Base-by-base conservation (phyloP, 2,797 vertebrate genomes). In the Melanotaenia parkinsoni region DNA sequence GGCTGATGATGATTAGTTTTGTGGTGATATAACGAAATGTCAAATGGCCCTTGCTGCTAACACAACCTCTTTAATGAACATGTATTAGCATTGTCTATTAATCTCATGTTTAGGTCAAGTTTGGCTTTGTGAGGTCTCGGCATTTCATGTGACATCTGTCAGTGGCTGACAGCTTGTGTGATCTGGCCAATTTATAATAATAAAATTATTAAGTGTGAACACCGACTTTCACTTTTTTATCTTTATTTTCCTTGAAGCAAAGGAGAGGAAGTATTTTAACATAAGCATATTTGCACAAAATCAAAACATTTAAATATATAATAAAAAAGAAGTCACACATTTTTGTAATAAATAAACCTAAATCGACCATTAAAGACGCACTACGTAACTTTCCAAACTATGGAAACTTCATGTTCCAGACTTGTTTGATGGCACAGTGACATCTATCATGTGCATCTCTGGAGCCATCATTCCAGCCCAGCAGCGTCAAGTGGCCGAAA, bases 51-150 rank as follows among this genome's bases (percentile, higher is more conserved):
- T 18, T 77, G 72, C 79, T 80, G 74, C 84, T 87, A 84, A 76
- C 28, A 47, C 82, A 85, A 79, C 82, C 86, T 91, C 84, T 80
- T 64, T 61, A 47, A 63, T 32, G 10, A 7, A 18, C 28, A 9
- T 74, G 13, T 58, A 63, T 77, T 77, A 70, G 22, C 67, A 51
- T 60, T 70, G 24, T 8, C 14, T 35, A 67, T 74, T 56, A 56
- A 58, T 1, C 18, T 38, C 8, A 54, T 70, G 70, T 82, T 26
- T 59, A 63, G 30, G 9, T 26, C 30, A 65, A 4, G 56, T 53
- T 73, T 86, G 58, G 9, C 1, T 71, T 78, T 76, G 62, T 76
- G 56, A 77, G 37, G 66, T 59, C 71, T 85, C 35, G 26, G 47
- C 5, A 7, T 61, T 78, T 59, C 13, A 68, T 63, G 67, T 63